A percentile compares a stretch with the other conserved stretches of the same genome.
phyloP scores from a whole-genome alignment of 1,140 invertebrate species.

The Drosophila cardini region DNA sequence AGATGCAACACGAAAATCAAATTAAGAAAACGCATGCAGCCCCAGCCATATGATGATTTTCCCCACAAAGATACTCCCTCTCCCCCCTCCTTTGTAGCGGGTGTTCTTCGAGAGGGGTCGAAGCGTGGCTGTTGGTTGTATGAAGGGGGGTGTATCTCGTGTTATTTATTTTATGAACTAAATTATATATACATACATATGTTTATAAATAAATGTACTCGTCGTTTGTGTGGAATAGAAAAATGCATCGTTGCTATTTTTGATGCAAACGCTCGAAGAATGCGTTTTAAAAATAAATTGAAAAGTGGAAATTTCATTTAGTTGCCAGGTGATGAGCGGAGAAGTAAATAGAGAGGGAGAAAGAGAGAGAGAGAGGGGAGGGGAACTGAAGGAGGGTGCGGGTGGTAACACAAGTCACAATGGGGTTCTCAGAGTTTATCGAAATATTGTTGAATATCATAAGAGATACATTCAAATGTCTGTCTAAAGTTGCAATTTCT shows the following conservation, averaged over 20 bases:
- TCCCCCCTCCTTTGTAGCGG: neutral
- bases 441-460: too few relatives aligned
- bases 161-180: constrained; percentile 60
- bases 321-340: constrained; percentile 50
- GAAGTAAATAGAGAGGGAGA: neutral
- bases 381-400: neutral
- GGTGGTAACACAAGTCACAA: neutral
- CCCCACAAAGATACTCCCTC: constrained; percentile 1
- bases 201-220: neutral
- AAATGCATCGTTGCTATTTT: constrained; percentile 59
- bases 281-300: constrained; percentile 67
- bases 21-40: constrained; percentile 62
- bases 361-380: neutral
- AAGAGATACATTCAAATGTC: too few relatives aligned
- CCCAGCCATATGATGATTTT: neutral
- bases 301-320: constrained; percentile 60
- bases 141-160: constrained; percentile 48
- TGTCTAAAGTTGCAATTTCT: too few relatives aligned
- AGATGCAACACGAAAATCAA: constrained; percentile 77
- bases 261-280: constrained; percentile 37
- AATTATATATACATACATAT: constrained; percentile 8
- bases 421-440: too few relatives aligned
- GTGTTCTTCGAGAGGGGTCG: neutral
- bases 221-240: constrained; percentile 28
- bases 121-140: too few relatives aligned